These are phyloP conservation scores for Drepanosiphum platanoidis DNA, from an alignment of 2,888 invertebrate species.

Conservation along the genomic window DNA sequence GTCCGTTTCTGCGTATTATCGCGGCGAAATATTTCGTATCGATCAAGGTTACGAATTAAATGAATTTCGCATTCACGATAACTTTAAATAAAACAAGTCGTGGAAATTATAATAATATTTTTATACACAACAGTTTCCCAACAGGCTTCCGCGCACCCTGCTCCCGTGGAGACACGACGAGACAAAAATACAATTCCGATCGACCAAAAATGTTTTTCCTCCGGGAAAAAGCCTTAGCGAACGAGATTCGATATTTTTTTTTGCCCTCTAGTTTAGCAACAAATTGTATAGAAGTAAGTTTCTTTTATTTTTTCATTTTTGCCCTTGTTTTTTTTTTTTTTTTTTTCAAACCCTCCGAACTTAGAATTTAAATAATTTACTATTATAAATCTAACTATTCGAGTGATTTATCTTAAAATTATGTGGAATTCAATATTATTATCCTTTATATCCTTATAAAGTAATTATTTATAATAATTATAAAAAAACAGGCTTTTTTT, in stretches of 20 bases:
- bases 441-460: no score
- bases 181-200: not conserved
- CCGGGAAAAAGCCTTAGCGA: not conserved
- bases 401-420: not conserved
- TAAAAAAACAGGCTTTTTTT: no score
- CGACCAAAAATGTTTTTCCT: not conserved
- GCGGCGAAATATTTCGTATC: not conserved
- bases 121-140: not conserved
- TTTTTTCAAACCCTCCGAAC: not conserved
- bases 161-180: not conserved
- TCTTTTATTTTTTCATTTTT: not conserved
- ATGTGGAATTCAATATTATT: not conserved
- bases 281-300: not conserved
- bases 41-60: not conserved
- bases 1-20: not conserved
- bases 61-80: no score
- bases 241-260: constrained; percentile 23
- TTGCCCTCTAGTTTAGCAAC: not conserved
- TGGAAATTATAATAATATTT: no score
- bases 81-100: no score
- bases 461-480: no score
- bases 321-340: not conserved
- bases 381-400: no score
- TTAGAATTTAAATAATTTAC: constrained; percentile 11
- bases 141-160: not conserved